phyloP scores from a whole-genome alignment of 2,797 vertebrate species.

The Xenops minutus region DNA sequence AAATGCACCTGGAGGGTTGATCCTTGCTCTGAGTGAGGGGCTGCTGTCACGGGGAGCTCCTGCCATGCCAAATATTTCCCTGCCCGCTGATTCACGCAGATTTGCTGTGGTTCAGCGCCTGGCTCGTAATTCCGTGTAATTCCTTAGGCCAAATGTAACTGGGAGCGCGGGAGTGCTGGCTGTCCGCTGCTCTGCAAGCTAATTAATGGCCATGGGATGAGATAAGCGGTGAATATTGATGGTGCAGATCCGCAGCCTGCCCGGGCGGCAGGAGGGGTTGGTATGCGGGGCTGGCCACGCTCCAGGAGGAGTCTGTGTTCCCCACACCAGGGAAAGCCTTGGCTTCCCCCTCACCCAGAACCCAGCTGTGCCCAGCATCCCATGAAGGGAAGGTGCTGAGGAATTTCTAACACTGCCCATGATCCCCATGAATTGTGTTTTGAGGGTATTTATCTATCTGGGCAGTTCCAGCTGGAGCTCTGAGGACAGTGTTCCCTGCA shows the following conservation, averaged over 20 bases:
- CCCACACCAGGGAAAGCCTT: fast-evolving
- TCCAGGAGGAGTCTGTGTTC: neutral
- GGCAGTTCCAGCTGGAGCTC: neutral
- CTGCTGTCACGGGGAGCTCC: neutral
- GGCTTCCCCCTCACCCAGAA: neutral
- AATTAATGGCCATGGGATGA: neutral
- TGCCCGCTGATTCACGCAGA: fast-evolving
- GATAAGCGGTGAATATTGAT: neutral
- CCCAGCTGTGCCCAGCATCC: neutral
- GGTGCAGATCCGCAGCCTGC: neutral
- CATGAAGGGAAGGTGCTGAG: neutral
- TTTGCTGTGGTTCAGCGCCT: neutral
- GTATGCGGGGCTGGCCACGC: fast-evolving
- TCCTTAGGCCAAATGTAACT: neutral
- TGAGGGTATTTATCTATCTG: fast-evolving
- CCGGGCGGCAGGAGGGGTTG: neutral
- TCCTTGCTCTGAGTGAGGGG: fast-evolving
- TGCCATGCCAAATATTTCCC: fast-evolving
- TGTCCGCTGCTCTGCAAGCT: neutral
- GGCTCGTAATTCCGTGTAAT: neutral
- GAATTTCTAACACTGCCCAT: neutral
- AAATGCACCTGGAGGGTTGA: fast-evolving
- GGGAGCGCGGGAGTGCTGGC: neutral
- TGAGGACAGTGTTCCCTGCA: neutral
- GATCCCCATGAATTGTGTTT: neutral